phyloP scores from a whole-genome alignment of 2,888 invertebrate genomes.

The Metopia argyrocephala region DNA sequence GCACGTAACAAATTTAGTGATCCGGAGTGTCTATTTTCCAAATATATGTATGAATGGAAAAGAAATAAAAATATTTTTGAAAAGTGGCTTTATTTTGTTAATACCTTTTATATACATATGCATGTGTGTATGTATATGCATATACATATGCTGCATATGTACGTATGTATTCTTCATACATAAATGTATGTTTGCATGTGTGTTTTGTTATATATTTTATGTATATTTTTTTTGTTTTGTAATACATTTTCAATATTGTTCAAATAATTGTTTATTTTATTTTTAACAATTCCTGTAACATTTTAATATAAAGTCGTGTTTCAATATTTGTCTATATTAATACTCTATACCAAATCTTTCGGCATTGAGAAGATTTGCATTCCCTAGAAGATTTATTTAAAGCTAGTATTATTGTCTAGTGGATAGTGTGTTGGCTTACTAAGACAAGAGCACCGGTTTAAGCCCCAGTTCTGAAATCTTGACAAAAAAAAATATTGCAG shows the following conservation, averaged over 20 bases:
- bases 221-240: conserved; percentile 17
- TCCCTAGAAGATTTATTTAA: too few species aligned
- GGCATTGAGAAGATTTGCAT: neutral
- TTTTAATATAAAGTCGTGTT: conserved; percentile 56
- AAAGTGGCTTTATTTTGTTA: conserved; percentile 60
- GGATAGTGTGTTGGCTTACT: too few species aligned
- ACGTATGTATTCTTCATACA: too few species aligned
- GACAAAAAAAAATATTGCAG: too few species aligned
- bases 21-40: conserved; percentile 55
- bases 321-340: conserved; percentile 38
- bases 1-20: conserved; percentile 64
- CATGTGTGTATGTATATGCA: too few species aligned
- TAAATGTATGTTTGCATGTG: neutral
- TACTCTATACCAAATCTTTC: neutral
- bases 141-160: too few species aligned
- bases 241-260: conserved; percentile 38
- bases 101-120: conserved; percentile 37
- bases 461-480: too few species aligned
- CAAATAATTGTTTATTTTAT: conserved; percentile 41
- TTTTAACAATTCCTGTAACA: conserved; percentile 47
- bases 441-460: too few species aligned
- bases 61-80: conserved; percentile 28
- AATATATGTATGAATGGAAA: conserved; percentile 15
- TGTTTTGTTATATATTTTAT: conserved; percentile 55
- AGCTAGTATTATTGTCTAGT: too few species aligned